Conservation (phyloP, 2,113 vertebrate species). For the Oncorhynchus nerka region DNA sequence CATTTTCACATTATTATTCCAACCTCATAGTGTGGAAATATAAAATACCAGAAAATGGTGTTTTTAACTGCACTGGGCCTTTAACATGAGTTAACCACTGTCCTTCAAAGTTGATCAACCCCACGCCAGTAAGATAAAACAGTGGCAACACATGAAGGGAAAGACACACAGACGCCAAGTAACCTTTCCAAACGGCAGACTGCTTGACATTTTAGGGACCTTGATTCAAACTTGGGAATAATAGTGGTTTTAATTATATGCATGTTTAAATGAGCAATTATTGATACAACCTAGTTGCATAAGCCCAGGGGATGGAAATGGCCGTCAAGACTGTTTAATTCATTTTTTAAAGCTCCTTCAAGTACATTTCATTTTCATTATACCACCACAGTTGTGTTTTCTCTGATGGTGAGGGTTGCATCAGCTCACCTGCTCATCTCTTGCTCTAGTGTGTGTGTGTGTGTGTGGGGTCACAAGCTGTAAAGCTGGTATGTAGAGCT, state of each 20-base stretch:
- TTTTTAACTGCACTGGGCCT: too few species aligned
- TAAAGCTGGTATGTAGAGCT: not conserved
- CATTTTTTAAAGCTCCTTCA: slow-evolving; percentile 36
- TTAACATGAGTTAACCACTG: not conserved
- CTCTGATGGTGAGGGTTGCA: slow-evolving; percentile 35
- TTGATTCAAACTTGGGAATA: slow-evolving; percentile 55
- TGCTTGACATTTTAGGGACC: slow-evolving; percentile 53
- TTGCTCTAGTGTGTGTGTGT: slow-evolving; percentile 3
- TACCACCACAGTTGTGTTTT: slow-evolving; percentile 27
- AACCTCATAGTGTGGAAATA: too few species aligned
- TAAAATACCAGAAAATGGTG: too few species aligned
- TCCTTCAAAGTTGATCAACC: slow-evolving; percentile 12
- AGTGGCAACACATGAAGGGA: slow-evolving; percentile 9
- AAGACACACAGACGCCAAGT: slow-evolving; percentile 29
- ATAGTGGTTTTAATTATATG: slow-evolving; percentile 48
- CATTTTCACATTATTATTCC: too few species aligned
- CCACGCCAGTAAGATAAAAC: slow-evolving; percentile 4
- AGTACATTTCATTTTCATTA: slow-evolving; percentile 48
- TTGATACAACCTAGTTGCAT: slow-evolving; percentile 49
- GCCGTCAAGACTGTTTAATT: slow-evolving; percentile 34
- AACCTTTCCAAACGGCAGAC: slow-evolving; percentile 38
- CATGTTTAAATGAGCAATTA: slow-evolving; percentile 57
- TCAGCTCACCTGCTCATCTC: slow-evolving; percentile 15
- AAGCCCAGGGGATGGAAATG: slow-evolving; percentile 35
- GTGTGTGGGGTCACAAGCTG: slow-evolving; percentile 13